Evolutionary conservation across 2,113 vertebrate genomes (phyloP).

Genomic region (Pangasianodon hypophthalmus): DNA sequence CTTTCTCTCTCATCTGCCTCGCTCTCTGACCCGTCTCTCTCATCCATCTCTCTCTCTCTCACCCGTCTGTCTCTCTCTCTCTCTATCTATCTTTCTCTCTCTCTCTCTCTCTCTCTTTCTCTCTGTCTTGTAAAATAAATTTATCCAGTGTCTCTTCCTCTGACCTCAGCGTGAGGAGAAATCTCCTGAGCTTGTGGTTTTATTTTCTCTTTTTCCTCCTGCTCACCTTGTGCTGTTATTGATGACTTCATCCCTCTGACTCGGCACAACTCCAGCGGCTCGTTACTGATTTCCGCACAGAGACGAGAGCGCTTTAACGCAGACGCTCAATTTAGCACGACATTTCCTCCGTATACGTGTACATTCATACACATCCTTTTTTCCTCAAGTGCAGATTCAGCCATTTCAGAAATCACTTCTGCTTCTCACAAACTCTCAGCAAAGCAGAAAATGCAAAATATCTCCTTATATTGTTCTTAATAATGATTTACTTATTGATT

Average conservation of each 20-base stretch:
- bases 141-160: conserved; percentile 16
- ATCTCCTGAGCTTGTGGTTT: conserved; percentile 49
- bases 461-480: not conserved
- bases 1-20: no score
- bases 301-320: not conserved
- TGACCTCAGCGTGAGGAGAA: conserved; percentile 34
- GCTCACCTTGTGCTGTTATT: conserved; percentile 70
- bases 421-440: not conserved
- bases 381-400: not conserved
- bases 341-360: not conserved
- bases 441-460: not conserved
- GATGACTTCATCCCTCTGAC: conserved; percentile 66
- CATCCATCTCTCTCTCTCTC: not conserved
- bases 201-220: conserved; percentile 1
- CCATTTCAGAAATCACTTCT: not conserved
- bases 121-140: not conserved
- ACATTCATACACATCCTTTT: not conserved
- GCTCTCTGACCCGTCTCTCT: not conserved
- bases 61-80: not conserved
- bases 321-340: not conserved
- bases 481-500: not conserved
- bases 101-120: conserved; percentile 17
- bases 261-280: conserved; percentile 36
- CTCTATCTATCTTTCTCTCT: conserved; percentile 23
- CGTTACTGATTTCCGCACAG: not conserved